Evolutionary conservation across 2,888 invertebrate species (phyloP), one percentile per base, ranked within the genome.

Genomic region (Acrobasis repandana): DNA sequence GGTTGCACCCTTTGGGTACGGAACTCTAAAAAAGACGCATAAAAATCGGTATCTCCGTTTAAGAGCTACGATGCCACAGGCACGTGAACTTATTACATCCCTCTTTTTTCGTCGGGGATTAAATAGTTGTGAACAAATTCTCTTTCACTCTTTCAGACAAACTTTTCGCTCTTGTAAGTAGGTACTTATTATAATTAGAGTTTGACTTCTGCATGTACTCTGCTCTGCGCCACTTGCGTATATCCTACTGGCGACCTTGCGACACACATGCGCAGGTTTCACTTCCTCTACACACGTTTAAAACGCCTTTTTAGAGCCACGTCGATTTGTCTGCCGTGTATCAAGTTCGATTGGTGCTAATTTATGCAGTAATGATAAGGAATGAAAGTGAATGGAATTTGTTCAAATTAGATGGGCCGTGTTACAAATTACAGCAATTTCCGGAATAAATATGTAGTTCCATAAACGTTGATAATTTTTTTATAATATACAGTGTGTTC

Each of bases 221-320:
- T 43, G 43, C n/a, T 36, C 3, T 43, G 43, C 4, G 43, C 88
- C 85, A 88, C 80, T 88, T 87, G 85, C 79, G 76, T 83, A 84
- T 87, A 90, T 91, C 90, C 90, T 91, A 85, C 83, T 88, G 60
- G 82, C 85, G 89, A 88, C 90, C 90, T 89, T 89, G 88, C 88
- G 90, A 81, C 90, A 84, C 82, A 89, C 88, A 88, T 88, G 84
- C 76, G 76, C 76, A 79, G 83, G 81, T 90, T 90, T 90, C 90
- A 90, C 90, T 90, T 90, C 90, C 90, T 87, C 78, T 72, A 68
- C 69, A 65, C 67, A 65, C 61, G 69, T 64, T 70, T 71, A 56
- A 66, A 72, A 69, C 38, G 58, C 14, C 49, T 58, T 57, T 58
- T 58, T 58, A 54, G 54, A 20, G 54, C 38, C 54, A 14, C 20